Evolutionary conservation across 2,797 vertebrate species (phyloP), one percentile per base, ranked within the genome.

Genomic region (Cichlasoma orientale): DNA sequence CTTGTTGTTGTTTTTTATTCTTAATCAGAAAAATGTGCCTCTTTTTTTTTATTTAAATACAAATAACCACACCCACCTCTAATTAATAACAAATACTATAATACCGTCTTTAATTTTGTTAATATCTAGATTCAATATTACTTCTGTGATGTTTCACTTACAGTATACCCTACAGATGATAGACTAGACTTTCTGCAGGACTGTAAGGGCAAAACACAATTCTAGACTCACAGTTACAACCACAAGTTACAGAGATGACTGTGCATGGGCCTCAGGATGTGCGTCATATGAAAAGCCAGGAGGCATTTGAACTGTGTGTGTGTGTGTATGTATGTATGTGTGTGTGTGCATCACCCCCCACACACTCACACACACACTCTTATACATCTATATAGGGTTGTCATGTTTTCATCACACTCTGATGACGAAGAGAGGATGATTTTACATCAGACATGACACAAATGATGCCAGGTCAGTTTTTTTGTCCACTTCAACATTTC

Each of bases 161-260:
- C 7, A 31, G 4, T n/a, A 55, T 13, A 12, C 12, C 33, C 61
- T 3, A 1, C 11, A 27, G 55, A 66, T 19, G 25, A 47, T 7
- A 68, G 33, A 7, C 41, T 3, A 21, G n/a, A 54, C 53, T 57
- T 31, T n/a, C 1, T 58, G 33, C 14, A 58, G n/a, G 2, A 47
- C 7, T 61, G 19, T 57, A 38, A 12, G 4, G 10, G 5, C 2
- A 54, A 72, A 72, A 44, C 14, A 56, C 3, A 10, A 41, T 16
- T 12, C 18, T 4, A 66, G 19, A 77, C n/a, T 59, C 19, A 33
- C 13, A 41, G 77, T 44, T 31, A 50, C 1, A 80, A 86, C 88
- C 88, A 88, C 89, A 86, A 78, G 50, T 83, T 85, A 58, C 75
- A 82, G 81, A 91, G 58, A 77, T 89, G 88, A 90, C 83, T 84